These are phyloP conservation scores for Paragorgia papillata DNA, from an alignment of 92 coral and sea anemone genomes.

Conservation along the genomic window DNA sequence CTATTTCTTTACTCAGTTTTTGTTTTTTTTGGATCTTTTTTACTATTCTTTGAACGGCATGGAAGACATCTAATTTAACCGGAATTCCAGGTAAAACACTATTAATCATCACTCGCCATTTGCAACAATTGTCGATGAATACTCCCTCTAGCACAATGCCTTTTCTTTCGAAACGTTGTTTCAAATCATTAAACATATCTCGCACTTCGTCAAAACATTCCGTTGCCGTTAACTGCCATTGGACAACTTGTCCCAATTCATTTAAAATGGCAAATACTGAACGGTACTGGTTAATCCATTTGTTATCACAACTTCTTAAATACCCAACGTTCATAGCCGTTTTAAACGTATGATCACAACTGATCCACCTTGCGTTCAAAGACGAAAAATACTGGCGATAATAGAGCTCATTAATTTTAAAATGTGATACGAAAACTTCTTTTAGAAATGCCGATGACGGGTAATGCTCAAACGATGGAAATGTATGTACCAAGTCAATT, in stretches of 20 bases:
- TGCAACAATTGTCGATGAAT: conserved; percentile 38
- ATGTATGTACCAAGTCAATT: not conserved
- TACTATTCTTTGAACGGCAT: conserved; percentile 25
- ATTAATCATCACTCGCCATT: not conserved
- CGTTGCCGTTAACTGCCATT: conserved; percentile 35
- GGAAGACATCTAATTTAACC: too few species aligned
- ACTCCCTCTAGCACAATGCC: too few species aligned
- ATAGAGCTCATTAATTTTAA: not conserved
- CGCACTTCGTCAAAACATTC: conserved; percentile 39
- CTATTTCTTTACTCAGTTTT: conserved; percentile 18
- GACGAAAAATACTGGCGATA: not conserved
- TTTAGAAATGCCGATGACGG: not conserved
- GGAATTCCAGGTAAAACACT: conserved; percentile 4
- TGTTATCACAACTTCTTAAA: conserved; percentile 28
- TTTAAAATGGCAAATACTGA: conserved; percentile 28
- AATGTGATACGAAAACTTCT: not conserved
- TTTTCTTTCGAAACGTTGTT: too few species aligned
- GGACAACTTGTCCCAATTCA: conserved; percentile 1
- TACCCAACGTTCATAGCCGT: conserved; percentile 48
- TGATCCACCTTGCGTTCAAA: conserved; percentile 13
- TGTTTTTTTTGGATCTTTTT: not conserved
- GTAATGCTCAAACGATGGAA: not conserved
- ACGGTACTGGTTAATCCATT: conserved; percentile 19
- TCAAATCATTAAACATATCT: too few species aligned
- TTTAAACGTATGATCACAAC: conserved; percentile 54